Evolutionary conservation across 2,888 invertebrate species (phyloP).

Genomic region (Caenorhabditis japonica): DNA sequence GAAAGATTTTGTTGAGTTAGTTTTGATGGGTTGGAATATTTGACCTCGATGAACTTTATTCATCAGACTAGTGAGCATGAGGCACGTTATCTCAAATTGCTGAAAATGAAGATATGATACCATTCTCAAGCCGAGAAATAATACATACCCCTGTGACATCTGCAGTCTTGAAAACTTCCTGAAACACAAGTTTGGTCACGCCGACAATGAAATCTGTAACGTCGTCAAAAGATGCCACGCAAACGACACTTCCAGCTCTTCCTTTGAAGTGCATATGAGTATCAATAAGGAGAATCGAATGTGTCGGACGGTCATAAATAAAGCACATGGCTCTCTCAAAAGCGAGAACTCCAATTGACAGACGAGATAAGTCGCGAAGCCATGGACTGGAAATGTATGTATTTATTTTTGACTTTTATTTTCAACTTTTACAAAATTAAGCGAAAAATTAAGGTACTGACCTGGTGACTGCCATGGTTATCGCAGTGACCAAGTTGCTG

Average conservation of each 20-base stretch:
- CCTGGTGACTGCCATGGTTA: slow-evolving; percentile 33
- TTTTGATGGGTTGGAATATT: slow-evolving; percentile 28
- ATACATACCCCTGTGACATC: slow-evolving; percentile 29
- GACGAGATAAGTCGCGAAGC: slow-evolving; percentile 18
- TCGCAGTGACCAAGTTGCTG: slow-evolving; percentile 32
- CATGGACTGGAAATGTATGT: slow-evolving; percentile 27
- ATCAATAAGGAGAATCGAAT: slow-evolving; percentile 44
- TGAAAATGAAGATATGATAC: too few species aligned
- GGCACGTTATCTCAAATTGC: slow-evolving; percentile 52
- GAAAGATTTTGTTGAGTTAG: not conserved
- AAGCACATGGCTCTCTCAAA: slow-evolving; percentile 52
- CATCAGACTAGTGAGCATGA: slow-evolving; percentile 44
- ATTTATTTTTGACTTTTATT: not conserved
- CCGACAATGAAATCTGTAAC: slow-evolving; percentile 36
- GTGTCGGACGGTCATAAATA: slow-evolving; percentile 38
- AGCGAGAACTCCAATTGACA: slow-evolving; percentile 45
- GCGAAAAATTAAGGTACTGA: not conserved
- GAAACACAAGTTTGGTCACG: slow-evolving; percentile 42
- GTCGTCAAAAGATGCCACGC: slow-evolving; percentile 33
- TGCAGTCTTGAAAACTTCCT: slow-evolving; percentile 34
- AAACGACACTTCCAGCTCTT: slow-evolving; percentile 37
- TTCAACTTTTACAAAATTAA: not conserved
- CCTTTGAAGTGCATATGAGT: slow-evolving; percentile 54
- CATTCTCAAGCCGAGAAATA: too few species aligned
- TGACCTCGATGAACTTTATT: slow-evolving; percentile 37